Conservation (phyloP, 2,113 vertebrate species). For the Arizona elegans region DNA sequence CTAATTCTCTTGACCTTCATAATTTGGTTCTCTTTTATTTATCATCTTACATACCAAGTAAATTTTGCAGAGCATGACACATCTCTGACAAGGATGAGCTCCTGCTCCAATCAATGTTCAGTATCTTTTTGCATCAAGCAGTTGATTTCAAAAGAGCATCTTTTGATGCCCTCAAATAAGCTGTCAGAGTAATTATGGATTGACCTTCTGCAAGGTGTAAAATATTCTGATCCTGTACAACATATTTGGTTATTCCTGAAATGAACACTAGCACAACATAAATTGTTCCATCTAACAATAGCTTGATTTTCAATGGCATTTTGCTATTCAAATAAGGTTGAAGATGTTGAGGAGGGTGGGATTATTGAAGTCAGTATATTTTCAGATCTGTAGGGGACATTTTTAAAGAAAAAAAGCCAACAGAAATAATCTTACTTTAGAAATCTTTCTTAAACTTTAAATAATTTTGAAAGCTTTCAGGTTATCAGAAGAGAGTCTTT, state of each 20-base stretch:
- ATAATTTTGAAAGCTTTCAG: neutral
- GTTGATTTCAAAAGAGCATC: conserved; percentile 40
- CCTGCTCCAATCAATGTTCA: neutral
- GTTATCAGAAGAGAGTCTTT: neutral
- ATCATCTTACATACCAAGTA: conserved; percentile 12
- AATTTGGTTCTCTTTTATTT: neutral
- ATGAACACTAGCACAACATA: conserved; percentile 25
- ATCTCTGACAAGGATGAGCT: neutral
- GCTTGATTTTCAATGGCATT: neutral
- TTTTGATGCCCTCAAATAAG: conserved; percentile 29
- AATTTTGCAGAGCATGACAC: neutral
- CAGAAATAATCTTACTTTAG: conserved; percentile 27
- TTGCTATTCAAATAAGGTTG: neutral
- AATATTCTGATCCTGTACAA: conserved; percentile 3
- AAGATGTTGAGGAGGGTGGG: neutral
- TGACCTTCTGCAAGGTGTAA: conserved; percentile 1
- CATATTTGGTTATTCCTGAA: conserved; percentile 27
- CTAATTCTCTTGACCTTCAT: neutral
- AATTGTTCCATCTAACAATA: conserved; percentile 28
- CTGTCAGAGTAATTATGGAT: conserved; percentile 14
- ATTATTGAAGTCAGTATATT: neutral
- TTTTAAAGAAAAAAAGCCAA: neutral
- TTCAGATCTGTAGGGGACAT: neutral
- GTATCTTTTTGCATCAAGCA: neutral
- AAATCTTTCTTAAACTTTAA: neutral